Evolutionary conservation across 1,140 invertebrate genomes (phyloP), one percentile per base, ranked within the genome.

Genomic region (Nebria ingens): DNA sequence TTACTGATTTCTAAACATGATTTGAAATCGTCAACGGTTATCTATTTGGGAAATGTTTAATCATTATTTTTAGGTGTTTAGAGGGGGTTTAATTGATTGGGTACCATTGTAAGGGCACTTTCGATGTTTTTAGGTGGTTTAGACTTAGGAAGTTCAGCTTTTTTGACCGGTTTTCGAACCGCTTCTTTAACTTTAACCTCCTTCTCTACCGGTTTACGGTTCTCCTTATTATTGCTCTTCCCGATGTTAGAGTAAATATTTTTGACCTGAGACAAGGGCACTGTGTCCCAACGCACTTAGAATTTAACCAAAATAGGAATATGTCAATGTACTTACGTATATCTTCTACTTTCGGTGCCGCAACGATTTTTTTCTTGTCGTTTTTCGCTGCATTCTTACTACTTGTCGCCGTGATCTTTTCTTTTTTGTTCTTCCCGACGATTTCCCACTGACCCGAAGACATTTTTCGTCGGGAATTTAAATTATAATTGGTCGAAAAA

Each of bases 361-460:
- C 9, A 4, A 17, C 6, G 25, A 66, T 69, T 63, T 73, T 76
- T 60, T 77, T 74, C 51, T 73, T 67, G 52, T 80, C 77, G 51
- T 82, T 79, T 51, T 75, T 75, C 61, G 75, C 76, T 53, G 73
- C 73, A 55, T 81, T 73, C 64, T 82, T 77, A 62, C 75, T 70
- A 51, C 66, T 60, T 57, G 73, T 73, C 40, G 69, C 71, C 23
- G 66, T 73, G 65, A 73, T 77, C 61, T 82, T 82, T 42, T 82
- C 79, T 59, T 85, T 86, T 60, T 85, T 84, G 54, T 73, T 83
- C 65, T 83, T 86, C 38, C 79, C 78, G 56, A 89, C 86, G 62
- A 86, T 77, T 84, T 87, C 85, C 86, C 86, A 89, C 66, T 85
- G 81, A 58, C 80, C 80, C 11, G 73, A 63, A 25, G 78, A 81